Conservation (phyloP, 2,888 invertebrate genomes). For the Cephalotes varians region DNA sequence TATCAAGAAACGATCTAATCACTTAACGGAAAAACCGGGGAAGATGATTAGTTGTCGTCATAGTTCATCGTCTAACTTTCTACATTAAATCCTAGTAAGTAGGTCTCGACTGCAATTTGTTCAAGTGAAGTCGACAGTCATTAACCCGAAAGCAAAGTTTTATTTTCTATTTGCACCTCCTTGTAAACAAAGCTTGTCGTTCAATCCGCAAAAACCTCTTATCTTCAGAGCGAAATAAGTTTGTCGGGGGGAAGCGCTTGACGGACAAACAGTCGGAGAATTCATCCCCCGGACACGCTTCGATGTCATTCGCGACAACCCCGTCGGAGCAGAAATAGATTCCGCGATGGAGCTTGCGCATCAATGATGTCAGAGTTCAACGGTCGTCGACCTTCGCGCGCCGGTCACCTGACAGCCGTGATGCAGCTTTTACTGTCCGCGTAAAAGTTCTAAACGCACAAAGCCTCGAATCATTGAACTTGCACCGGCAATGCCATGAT, state of each 20-base stretch:
- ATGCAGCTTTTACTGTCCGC: constrained; percentile 24
- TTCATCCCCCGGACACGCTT: neutral
- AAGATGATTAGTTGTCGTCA: neutral
- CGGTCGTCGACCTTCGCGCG: constrained; percentile 66
- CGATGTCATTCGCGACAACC: neutral
- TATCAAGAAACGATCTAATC: neutral
- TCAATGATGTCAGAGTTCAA: constrained; percentile 68
- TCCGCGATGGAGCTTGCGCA: constrained; percentile 33
- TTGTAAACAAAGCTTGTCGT: too few relatives aligned
- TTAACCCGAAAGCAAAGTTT: constrained; percentile 11
- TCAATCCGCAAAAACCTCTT: neutral
- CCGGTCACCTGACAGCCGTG: constrained; percentile 58
- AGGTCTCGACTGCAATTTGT: constrained; percentile 19
- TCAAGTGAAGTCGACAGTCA: neutral
- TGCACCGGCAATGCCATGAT: neutral
- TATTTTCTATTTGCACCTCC: neutral
- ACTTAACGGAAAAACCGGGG: neutral
- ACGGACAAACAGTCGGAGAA: neutral
- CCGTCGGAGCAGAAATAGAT: constrained; percentile 54
- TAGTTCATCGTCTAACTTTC: constrained; percentile 8
- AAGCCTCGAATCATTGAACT: constrained; percentile 4
- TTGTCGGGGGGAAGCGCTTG: neutral
- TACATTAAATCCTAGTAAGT: constrained; percentile 7
- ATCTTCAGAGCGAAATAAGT: neutral
- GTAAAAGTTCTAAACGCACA: constrained; percentile 34